A percentile compares a stretch with the other conserved stretches of the same genome.
phyloP scores from a whole-genome alignment of 2,113 vertebrate species.

The Odocoileus virginianus region DNA sequence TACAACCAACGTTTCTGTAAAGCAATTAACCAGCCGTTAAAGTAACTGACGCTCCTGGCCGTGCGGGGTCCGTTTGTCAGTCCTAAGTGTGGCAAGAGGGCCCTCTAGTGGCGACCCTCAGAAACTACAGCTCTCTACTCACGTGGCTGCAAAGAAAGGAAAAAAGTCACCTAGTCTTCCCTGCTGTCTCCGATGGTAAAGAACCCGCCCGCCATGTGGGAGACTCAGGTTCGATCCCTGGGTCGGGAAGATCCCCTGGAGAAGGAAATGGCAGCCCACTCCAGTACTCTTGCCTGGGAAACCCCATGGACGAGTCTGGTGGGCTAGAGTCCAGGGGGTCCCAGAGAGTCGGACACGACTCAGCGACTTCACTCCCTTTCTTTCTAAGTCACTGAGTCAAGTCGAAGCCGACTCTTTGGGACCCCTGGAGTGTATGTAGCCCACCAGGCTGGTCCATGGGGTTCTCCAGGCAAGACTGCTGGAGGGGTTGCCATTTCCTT shows the following conservation, averaged over 20 bases:
- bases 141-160: rapidly evolving
- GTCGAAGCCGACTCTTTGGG: background rate
- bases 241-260: background rate
- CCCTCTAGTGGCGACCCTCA: background rate
- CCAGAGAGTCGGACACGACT: background rate
- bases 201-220: rapidly evolving
- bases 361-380: background rate
- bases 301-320: rapidly evolving
- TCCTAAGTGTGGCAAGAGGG: background rate
- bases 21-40: background rate
- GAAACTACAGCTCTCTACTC: background rate
- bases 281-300: rapidly evolving
- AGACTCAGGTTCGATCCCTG: rapidly evolving
- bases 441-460: background rate
- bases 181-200: rapidly evolving
- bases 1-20: background rate
- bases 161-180: rapidly evolving
- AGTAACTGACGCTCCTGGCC: rapidly evolving
- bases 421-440: rapidly evolving
- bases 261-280: rapidly evolving
- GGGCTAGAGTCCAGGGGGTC: background rate
- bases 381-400: background rate
- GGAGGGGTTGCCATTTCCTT: background rate
- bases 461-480: background rate
- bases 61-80: background rate